These are phyloP conservation scores for Octomys mimax DNA, from an alignment of 2,797 vertebrate species.

Conservation along the genomic window DNA sequence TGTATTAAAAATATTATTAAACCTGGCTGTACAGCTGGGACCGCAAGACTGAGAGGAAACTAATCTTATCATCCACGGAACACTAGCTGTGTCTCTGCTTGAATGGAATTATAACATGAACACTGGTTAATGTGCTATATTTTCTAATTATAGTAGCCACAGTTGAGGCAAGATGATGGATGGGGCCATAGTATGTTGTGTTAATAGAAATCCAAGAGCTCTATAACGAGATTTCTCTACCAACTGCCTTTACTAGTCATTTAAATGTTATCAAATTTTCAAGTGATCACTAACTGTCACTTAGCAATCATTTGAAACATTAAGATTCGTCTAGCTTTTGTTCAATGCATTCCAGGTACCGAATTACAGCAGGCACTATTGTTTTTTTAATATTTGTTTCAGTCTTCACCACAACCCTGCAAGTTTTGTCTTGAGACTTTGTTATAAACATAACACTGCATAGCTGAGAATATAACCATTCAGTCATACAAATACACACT, in stretches of 20 bases:
- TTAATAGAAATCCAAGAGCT: constrained; percentile 68
- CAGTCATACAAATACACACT: background rate
- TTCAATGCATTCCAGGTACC: background rate
- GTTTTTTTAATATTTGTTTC: background rate
- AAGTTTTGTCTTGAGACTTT: background rate
- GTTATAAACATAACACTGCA: background rate
- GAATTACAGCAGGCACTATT: background rate
- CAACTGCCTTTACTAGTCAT: background rate
- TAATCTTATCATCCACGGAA: constrained; percentile 62
- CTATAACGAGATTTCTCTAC: constrained; percentile 65
- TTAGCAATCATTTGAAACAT: constrained; percentile 27
- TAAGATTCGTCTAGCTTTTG: background rate
- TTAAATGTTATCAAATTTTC: constrained; percentile 22
- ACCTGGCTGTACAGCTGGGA: constrained; percentile 27
- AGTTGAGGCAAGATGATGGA: constrained; percentile 12
- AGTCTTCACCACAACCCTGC: background rate
- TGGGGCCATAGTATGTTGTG: constrained; percentile 67
- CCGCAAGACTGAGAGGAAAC: constrained; percentile 48
- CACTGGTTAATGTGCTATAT: constrained; percentile 40
- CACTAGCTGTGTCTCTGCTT: constrained; percentile 40
- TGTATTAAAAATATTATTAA: constrained; percentile 64
- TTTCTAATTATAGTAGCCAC: constrained; percentile 62
- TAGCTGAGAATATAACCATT: background rate
- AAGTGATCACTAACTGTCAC: background rate
- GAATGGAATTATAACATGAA: constrained; percentile 46